Evolutionary conservation across 2,888 invertebrate genomes (phyloP), one percentile per base, ranked within the genome.

Genomic region (Dorcus parallelipipedus): DNA sequence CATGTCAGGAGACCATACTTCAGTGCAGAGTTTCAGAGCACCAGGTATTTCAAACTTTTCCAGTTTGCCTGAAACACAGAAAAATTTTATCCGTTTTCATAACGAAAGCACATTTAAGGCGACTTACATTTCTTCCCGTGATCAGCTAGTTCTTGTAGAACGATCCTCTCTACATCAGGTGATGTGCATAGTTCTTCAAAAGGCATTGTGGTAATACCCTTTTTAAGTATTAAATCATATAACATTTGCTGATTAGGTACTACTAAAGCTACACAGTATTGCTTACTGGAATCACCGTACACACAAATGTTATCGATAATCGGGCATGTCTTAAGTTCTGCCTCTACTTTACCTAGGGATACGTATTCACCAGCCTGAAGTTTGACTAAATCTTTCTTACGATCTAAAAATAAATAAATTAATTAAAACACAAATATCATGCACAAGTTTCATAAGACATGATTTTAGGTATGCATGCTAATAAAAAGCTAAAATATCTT

Each of bases 361-460:
- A 99, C 94, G 79, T 99, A 99, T 80, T 99, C 99, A 64, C 99
- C 99, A 33, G 94, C 91, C 79, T 98, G 96, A 53, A 99, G 84
- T 79, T 99, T 99, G 41, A 99, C 96, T 67, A 99, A 84, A 82
- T 99, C 99, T 81, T 99, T 99, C 82, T 98, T 99, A 68, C 99
- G 93, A 80, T 99, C 97, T 97, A 79, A 8, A 76, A 76, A 42
- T 42, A 9, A 42, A 17, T 26, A 1, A 26, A 4, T 26, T 26
- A 26, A 26, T 26, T 26, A 26, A 26, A 26, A 2, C 14, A 14
- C 14, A 14, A 14, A 14, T 14, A 14, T n/a, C n/a, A n/a, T n/a
- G n/a, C n/a, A 14, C 14, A 14, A 14, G 14, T 14, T 14, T 14
- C 14, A 14, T 14, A 14, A 14, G 14, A 14, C 14, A 14, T 14